phyloP scores from a whole-genome alignment of 2,113 vertebrate species.

The Platichthys stellatus region DNA sequence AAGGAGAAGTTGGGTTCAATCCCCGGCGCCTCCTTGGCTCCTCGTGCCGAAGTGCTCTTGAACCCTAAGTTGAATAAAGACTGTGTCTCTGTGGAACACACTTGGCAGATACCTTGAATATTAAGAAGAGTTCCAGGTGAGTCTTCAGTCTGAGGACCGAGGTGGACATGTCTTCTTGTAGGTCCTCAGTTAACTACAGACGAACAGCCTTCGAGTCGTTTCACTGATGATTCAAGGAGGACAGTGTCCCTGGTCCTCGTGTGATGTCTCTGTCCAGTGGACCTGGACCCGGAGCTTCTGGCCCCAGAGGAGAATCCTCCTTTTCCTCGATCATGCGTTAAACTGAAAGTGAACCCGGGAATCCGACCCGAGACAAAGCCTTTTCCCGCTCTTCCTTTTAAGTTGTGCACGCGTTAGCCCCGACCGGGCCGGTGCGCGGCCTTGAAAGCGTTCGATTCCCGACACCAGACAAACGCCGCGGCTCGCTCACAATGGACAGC shows the following conservation, averaged over 20 bases:
- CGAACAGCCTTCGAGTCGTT: no score
- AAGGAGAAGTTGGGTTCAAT: no score
- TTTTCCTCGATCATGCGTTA: slow-evolving; percentile 79
- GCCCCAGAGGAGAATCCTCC: slow-evolving; percentile 38
- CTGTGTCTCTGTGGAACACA: no score
- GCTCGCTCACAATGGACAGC: slow-evolving; percentile 71
- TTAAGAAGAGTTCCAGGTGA: no score
- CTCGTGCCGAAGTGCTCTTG: no score
- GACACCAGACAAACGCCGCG: slow-evolving; percentile 33
- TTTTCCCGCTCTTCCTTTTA: slow-evolving; percentile 73
- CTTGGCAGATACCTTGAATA: no score
- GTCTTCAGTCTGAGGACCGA: no score
- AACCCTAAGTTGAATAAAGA: no score
- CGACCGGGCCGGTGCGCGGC: slow-evolving; percentile 38
- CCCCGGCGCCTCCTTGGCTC: no score
- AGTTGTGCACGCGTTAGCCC: slow-evolving; percentile 73
- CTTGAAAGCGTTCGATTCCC: slow-evolving; percentile 34
- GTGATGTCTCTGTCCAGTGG: slow-evolving; percentile 1
- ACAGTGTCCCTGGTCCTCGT: not conserved
- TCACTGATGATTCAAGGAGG: no score
- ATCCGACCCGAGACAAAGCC: slow-evolving; percentile 68
- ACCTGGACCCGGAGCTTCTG: not conserved
- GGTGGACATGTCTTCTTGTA: no score
- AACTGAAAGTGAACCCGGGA: slow-evolving; percentile 77
- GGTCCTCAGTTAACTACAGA: no score